Conservation (phyloP, 2,888 invertebrate species). For the Eristalis intricaria region DNA sequence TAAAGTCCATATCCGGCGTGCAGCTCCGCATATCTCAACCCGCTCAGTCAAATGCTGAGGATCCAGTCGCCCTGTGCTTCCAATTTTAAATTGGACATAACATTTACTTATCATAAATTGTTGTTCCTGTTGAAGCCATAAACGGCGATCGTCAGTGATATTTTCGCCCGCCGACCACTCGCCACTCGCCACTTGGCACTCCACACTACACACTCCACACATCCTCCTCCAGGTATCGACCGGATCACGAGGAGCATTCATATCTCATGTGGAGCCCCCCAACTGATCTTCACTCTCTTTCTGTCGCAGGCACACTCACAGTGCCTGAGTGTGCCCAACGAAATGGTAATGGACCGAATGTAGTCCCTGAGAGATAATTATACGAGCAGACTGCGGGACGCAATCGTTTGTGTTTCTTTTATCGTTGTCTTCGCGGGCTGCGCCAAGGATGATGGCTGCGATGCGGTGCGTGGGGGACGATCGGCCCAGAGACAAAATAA, state of each 20-base stretch:
- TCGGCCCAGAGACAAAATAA: slow-evolving; percentile 32
- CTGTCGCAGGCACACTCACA: slow-evolving; percentile 20
- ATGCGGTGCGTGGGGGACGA: slow-evolving; percentile 10
- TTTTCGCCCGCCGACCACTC: slow-evolving; percentile 49
- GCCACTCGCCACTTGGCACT: neutral
- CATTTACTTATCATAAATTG: slow-evolving; percentile 72
- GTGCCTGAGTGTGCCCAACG: slow-evolving; percentile 5
- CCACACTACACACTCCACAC: neutral
- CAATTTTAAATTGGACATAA: slow-evolving; percentile 72
- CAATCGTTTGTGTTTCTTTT: slow-evolving; percentile 56
- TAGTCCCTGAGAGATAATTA: slow-evolving; percentile 63
- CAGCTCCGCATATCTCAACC: slow-evolving; percentile 49
- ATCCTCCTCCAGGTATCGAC: slow-evolving; percentile 2
- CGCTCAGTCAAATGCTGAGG: slow-evolving; percentile 34
- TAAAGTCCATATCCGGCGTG: slow-evolving; percentile 53
- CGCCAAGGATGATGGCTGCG: neutral
- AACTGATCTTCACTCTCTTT: slow-evolving; percentile 54
- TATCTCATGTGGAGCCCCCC: slow-evolving; percentile 53
- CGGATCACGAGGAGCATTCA: neutral
- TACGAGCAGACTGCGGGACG: slow-evolving; percentile 36
- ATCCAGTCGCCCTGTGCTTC: slow-evolving; percentile 63
- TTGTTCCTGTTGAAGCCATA: slow-evolving; percentile 66
- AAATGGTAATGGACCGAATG: slow-evolving; percentile 63
- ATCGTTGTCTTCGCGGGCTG: slow-evolving; percentile 61
- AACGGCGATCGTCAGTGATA: slow-evolving; percentile 65